Conservation (phyloP, 2,797 vertebrate genomes). For the Poecilia wingei region DNA sequence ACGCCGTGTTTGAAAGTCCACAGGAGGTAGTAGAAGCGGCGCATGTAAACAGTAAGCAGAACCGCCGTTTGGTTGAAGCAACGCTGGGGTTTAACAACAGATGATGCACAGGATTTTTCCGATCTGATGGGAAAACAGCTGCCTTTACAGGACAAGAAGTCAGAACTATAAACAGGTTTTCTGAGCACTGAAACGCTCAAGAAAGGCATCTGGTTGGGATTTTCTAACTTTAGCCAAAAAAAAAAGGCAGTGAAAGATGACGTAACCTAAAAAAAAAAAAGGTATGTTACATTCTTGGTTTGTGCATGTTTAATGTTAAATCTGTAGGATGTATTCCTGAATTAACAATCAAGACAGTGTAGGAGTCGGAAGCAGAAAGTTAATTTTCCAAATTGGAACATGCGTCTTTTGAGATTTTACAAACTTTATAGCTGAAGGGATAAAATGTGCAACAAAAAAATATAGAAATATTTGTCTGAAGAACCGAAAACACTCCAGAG, state of each 20-base stretch:
- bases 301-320: constrained; percentile 52
- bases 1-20: constrained; percentile 47
- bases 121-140: constrained; percentile 1
- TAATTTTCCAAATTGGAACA: background rate
- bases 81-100: constrained; percentile 27
- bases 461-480: background rate
- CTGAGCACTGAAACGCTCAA: constrained; percentile 4
- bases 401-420: background rate
- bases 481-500: background rate
- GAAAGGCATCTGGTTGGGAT: constrained; percentile 36
- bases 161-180: background rate
- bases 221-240: constrained; percentile 14
- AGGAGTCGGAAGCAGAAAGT: background rate
- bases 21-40: constrained; percentile 67
- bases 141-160: background rate
- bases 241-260: background rate
- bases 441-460: background rate
- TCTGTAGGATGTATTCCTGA: constrained; percentile 24
- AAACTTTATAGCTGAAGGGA: background rate
- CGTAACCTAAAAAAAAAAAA: constrained; percentile 27
- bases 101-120: constrained; percentile 12
- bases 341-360: background rate
- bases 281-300: constrained; percentile 54
- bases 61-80: constrained; percentile 39
- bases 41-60: constrained; percentile 61